Conservation (phyloP, 2,113 vertebrate genomes). For the Sardina pilchardus region DNA sequence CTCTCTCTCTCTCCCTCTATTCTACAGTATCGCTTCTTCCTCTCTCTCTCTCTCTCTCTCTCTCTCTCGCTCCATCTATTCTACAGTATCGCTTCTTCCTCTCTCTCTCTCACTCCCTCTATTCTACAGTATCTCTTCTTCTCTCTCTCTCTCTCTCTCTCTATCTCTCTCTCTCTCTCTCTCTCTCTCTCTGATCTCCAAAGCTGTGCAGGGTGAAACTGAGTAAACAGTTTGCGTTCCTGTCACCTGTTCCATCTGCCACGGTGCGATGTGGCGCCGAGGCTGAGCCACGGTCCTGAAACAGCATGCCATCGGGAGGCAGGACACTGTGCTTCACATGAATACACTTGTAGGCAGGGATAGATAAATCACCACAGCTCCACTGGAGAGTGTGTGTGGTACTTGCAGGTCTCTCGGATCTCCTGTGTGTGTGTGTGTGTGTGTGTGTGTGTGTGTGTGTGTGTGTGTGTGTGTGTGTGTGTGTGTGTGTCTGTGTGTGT, state of each 20-base stretch:
- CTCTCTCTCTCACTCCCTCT: too few species aligned
- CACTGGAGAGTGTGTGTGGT: background rate
- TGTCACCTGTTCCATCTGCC: conserved; percentile 29
- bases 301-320: conserved; percentile 45
- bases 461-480: background rate
- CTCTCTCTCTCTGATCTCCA: background rate
- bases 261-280: conserved; percentile 61
- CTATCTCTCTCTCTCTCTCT: background rate
- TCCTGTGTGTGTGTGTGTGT: background rate
- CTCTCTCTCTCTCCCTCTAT: background rate
- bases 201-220: background rate
- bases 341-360: conserved; percentile 57
- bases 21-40: too few species aligned
- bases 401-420: background rate
- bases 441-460: too few species aligned
- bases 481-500: background rate
- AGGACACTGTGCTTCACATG: conserved; percentile 60
- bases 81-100: too few species aligned
- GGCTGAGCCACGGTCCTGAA: conserved; percentile 44
- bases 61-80: background rate
- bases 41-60: background rate
- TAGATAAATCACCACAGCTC: conserved; percentile 60
- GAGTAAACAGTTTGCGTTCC: background rate
- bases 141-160: background rate
- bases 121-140: background rate